phyloP scores from a whole-genome alignment of 2,797 vertebrate genomes.

The Carcharodon carcharias region DNA sequence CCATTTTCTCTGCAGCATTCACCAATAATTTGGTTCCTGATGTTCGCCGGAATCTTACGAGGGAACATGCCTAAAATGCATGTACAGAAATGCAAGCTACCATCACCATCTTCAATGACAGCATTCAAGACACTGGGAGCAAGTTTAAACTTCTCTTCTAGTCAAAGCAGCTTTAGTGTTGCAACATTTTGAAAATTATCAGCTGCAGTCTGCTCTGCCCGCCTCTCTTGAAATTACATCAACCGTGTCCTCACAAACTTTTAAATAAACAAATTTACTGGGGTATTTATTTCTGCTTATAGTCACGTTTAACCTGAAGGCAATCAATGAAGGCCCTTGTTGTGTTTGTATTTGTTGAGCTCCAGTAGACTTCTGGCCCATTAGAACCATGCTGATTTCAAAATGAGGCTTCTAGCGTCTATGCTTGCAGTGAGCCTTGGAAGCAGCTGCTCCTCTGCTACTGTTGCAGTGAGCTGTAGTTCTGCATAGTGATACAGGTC shows the following conservation, averaged over 20 bases:
- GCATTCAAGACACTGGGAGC: background rate
- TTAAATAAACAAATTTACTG: background rate
- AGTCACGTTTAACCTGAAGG: background rate
- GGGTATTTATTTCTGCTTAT: background rate
- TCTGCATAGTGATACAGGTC: background rate
- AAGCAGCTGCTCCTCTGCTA: slow-evolving; percentile 9
- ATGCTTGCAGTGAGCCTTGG: background rate
- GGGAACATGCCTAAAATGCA: background rate
- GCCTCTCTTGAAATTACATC: background rate
- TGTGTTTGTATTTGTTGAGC: background rate
- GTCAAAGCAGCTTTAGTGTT: background rate
- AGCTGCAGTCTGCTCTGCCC: background rate
- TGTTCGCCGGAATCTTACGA: background rate
- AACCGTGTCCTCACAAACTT: background rate
- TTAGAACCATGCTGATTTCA: slow-evolving; percentile 10
- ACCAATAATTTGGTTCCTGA: background rate
- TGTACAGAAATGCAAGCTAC: background rate
- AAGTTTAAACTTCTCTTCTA: background rate
- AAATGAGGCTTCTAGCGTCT: background rate
- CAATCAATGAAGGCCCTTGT: background rate
- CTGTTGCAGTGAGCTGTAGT: slow-evolving; percentile 3
- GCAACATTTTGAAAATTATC: background rate
- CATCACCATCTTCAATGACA: background rate
- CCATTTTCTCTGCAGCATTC: background rate
- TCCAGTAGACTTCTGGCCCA: background rate